Base-by-base conservation (phyloP, 1,140 invertebrate genomes). In the Apis florea region DNA sequence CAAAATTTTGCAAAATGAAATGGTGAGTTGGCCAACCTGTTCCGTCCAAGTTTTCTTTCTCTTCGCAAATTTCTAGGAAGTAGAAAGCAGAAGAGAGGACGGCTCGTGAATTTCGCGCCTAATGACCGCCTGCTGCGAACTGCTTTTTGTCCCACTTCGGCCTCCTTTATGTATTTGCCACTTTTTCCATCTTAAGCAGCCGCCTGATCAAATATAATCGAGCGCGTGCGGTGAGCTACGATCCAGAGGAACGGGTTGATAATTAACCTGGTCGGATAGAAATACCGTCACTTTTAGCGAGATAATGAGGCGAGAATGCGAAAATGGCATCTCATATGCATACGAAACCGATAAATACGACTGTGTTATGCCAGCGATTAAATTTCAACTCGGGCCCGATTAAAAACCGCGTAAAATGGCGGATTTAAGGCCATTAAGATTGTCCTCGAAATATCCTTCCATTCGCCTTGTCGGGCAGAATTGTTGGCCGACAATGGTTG, bases 11-110 rank as follows among this genome's bases (percentile, higher is more conserved):
- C 31, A 0, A 40, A 40, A 40, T 40, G 6, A 40, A 40, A 40
- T 40, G 31, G 31, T 0, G 31, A 40, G 31, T n/a, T n/a, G n/a
- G 4, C n/a, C 31, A 40, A 40, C 5, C 31, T 40, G 5, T 40
- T 40, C 31, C 0, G 0, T 40, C 31, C 31, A 40, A 40, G 31
- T 6, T 40, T n/a, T n/a, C n/a, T n/a, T n/a, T n/a, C n/a, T n/a
- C n/a, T n/a, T 47, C 78, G 82, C 56, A 78, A 79, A 86, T 90
- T 88, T 89, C 88, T 84, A 83, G 80, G 82, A 89, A 80, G 51
- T 72, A 80, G 71, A 53, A 82, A 64, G 73, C 67, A 70, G 64
- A 53, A 53, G 63, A 24, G 49, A 77, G 53, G 68, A 40, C 15
- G 49, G 24, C 64, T 64, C 73, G 67, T 83, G 87, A 85, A 85